These are phyloP conservation scores for Diorhabda elongata DNA, from an alignment of 1,140 invertebrate genomes.

Conservation along the genomic window DNA sequence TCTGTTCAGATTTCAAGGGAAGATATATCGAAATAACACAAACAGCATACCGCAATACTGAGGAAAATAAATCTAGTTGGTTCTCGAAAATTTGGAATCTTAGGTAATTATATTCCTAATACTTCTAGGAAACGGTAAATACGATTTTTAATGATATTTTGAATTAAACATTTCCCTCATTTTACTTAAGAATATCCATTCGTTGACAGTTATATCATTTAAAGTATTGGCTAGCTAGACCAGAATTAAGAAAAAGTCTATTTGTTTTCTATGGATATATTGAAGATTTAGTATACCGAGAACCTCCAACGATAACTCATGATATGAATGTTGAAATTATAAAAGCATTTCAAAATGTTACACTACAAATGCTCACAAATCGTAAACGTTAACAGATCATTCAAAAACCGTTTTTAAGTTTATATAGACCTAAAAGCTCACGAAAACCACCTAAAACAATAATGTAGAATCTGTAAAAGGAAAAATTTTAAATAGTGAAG, in stretches of 20 bases:
- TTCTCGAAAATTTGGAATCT: neutral
- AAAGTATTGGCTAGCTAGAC: neutral
- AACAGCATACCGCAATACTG: too few relatives aligned
- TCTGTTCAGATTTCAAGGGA: too few relatives aligned
- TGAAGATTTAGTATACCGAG: neutral
- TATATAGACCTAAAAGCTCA: neutral
- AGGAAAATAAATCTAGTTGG: neutral
- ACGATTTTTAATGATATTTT: neutral
- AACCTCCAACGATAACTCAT: neutral
- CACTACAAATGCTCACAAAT: constrained; percentile 2
- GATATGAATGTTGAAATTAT: neutral
- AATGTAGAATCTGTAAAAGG: too few relatives aligned
- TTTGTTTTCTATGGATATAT: neutral
- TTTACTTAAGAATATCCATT: neutral
- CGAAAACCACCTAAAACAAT: too few relatives aligned
- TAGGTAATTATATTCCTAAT: neutral
- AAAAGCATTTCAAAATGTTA: neutral
- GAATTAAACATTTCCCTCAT: neutral
- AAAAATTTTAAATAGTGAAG: too few relatives aligned
- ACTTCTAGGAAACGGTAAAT: neutral
- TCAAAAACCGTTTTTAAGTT: neutral
- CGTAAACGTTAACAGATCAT: neutral
- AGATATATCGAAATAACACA: too few relatives aligned
- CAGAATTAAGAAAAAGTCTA: neutral
- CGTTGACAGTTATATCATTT: neutral